These are phyloP conservation scores for Drosophila chauvacae DNA, from an alignment of 1,140 invertebrate genomes.

Conservation along the genomic window DNA sequence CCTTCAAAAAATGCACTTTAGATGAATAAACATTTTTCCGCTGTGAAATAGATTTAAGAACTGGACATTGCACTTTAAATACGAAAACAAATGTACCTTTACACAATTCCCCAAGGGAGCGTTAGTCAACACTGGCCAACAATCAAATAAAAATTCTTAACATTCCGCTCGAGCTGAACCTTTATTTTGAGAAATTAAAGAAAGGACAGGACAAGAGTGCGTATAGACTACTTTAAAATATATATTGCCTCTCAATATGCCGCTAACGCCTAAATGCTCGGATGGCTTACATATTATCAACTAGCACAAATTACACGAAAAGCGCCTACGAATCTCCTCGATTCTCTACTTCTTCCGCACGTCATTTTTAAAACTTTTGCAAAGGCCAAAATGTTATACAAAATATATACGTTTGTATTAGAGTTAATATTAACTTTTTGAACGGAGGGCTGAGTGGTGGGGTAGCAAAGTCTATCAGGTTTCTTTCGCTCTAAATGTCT, in stretches of 20 bases:
- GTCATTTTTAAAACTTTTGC: conserved; percentile 57
- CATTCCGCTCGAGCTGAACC: conserved; percentile 36
- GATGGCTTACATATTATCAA: conserved; percentile 40
- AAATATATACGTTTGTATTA: conserved; percentile 51
- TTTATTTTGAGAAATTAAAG: conserved; percentile 54
- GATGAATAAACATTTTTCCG: too few relatives aligned
- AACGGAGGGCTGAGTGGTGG: conserved; percentile 68
- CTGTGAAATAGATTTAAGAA: too few relatives aligned
- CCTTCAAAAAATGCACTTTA: too few relatives aligned
- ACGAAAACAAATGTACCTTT: background rate
- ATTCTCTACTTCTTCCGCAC: conserved; percentile 14
- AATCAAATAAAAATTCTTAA: background rate
- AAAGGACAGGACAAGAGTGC: conserved; percentile 52
- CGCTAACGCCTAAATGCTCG: conserved; percentile 36
- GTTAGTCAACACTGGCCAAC: background rate
- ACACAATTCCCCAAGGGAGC: background rate
- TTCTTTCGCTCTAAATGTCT: conserved; percentile 29
- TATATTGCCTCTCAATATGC: conserved; percentile 63
- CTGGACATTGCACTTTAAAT: background rate
- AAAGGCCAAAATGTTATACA: conserved; percentile 54
- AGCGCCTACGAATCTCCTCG: conserved; percentile 18
- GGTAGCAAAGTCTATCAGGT: conserved; percentile 26
- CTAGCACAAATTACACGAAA: conserved; percentile 56
- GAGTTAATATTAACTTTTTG: conserved; percentile 51
- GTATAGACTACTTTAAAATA: conserved; percentile 21